These are phyloP conservation scores for Typhlichthys subterraneus DNA, from an alignment of 2,797 vertebrate species.

Conservation along the genomic window DNA sequence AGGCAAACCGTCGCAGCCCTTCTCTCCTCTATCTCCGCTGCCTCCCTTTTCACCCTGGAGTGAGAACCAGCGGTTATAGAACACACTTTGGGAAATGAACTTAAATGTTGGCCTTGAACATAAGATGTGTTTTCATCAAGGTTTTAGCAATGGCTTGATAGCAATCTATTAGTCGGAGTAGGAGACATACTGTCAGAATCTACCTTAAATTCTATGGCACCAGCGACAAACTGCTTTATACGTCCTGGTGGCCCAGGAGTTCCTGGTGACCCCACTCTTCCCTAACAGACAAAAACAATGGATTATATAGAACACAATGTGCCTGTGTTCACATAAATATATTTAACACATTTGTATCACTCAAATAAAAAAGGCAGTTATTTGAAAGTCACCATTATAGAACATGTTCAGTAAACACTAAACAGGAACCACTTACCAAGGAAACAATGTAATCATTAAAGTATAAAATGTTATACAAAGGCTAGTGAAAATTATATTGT, in stretches of 20 bases:
- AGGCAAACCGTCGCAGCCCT: constrained; percentile 54
- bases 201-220: constrained; percentile 35
- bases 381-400: too few species aligned
- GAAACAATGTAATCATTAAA: too few species aligned
- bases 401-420: too few species aligned
- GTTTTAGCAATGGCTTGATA: too few species aligned
- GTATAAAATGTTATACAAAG: too few species aligned
- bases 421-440: too few species aligned
- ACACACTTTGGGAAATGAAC: neutral
- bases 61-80: constrained; percentile 4
- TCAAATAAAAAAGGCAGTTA: too few species aligned
- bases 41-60: constrained; percentile 53
- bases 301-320: neutral
- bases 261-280: constrained; percentile 41
- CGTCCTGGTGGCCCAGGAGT: constrained; percentile 55
- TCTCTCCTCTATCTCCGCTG: constrained; percentile 52
- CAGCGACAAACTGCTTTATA: constrained; percentile 39
- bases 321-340: too few species aligned
- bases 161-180: too few species aligned
- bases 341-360: too few species aligned
- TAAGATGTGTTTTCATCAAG: too few species aligned
- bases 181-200: neutral
- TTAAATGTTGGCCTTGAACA: neutral
- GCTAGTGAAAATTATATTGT: neutral
- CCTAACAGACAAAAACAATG: constrained; percentile 40